Percentiles rank a stretch among this genome's conserved stretches.
Conservation (phyloP, 2,113 vertebrate species). For the Mormoops blainvillei region DNA sequence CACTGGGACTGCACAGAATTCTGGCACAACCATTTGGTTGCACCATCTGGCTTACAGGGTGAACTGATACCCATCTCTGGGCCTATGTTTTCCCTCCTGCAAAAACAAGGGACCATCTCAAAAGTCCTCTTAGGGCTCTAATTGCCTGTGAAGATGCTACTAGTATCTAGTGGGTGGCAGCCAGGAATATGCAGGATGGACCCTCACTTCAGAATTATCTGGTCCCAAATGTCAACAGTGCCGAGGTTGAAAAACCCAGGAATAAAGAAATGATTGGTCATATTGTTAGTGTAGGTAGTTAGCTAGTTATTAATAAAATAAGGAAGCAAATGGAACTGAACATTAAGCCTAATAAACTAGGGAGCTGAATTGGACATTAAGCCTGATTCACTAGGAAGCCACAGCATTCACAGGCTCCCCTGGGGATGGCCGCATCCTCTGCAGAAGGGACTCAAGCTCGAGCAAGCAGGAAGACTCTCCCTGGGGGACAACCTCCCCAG, state of each 20-base stretch:
- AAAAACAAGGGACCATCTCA: neutral
- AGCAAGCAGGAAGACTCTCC: too few species aligned
- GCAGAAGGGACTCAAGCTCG: too few species aligned
- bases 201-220: neutral
- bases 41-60: too few species aligned
- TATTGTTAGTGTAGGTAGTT: neutral
- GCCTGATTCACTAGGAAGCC: too few species aligned
- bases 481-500: too few species aligned
- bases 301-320: too few species aligned
- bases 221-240: neutral
- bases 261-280: neutral
- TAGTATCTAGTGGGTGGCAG: neutral
- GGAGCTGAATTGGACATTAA: too few species aligned
- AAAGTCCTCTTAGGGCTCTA: neutral
- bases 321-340: too few species aligned
- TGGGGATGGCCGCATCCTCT: too few species aligned
- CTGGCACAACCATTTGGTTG: neutral
- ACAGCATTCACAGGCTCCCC: too few species aligned
- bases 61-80: neutral
- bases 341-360: too few species aligned
- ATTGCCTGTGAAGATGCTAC: fast-evolving
- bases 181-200: neutral
- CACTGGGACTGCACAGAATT: neutral
- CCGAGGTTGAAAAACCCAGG: neutral
- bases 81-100: neutral